Evolutionary conservation across 2,888 invertebrate genomes (phyloP).

Genomic region (Ptychoptera contaminata): DNA sequence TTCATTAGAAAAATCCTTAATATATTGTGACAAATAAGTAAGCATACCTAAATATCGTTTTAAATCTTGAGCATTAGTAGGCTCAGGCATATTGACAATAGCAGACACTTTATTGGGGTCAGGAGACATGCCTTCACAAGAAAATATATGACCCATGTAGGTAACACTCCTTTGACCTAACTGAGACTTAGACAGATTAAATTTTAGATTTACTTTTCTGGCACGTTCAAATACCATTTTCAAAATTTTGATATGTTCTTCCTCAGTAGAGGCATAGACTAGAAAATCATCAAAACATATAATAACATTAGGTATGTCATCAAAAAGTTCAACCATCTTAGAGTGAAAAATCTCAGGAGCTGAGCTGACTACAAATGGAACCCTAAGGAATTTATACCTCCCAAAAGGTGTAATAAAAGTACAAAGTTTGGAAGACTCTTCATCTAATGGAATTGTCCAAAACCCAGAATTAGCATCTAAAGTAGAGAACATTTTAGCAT

Average conservation of each 20-base stretch:
- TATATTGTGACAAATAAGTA: background rate
- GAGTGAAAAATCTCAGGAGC: constrained; percentile 12
- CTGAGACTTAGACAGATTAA: constrained; percentile 3
- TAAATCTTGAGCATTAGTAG: too few relatives aligned
- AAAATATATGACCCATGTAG: constrained; percentile 8
- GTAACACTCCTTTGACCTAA: constrained; percentile 3
- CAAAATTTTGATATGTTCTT: constrained; percentile 6
- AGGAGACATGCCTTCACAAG: constrained; percentile 3
- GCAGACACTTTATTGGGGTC: constrained; percentile 7
- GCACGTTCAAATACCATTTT: constrained; percentile 3
- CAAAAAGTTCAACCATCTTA: constrained; percentile 12
- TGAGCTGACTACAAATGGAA: constrained; percentile 9
- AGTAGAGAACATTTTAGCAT: background rate
- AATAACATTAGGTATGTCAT: constrained; percentile 10
- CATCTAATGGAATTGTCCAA: constrained; percentile 6
- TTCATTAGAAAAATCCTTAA: background rate
- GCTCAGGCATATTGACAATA: constrained; percentile 6
- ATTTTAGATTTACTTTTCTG: constrained; percentile 1
- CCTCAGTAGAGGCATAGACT: constrained; percentile 1
- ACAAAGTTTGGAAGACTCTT: constrained; percentile 7
- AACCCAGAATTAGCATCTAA: constrained; percentile 7
- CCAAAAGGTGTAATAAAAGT: constrained; percentile 12
- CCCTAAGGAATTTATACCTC: constrained; percentile 5
- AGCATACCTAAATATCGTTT: background rate
- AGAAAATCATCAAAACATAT: constrained; percentile 10